phyloP scores from a whole-genome alignment of 2,113 vertebrate species.

The Osmerus mordax region DNA sequence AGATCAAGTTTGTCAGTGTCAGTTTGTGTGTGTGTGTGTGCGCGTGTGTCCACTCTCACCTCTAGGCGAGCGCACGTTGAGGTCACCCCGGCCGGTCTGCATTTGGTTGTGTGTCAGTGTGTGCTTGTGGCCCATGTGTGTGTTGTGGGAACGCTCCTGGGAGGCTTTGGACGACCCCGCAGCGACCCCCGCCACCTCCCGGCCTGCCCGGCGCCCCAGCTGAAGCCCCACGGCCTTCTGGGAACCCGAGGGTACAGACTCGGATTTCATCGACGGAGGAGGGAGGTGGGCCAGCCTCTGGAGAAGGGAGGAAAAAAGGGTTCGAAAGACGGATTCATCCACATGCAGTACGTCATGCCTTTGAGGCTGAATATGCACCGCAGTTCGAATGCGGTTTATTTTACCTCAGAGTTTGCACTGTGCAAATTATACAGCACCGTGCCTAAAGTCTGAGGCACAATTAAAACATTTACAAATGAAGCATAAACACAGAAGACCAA shows the following conservation, averaged over 20 bases:
- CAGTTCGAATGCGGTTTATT: too few relatives aligned
- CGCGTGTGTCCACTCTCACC: slow-evolving; percentile 42
- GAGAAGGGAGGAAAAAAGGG: not conserved
- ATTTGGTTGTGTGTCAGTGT: not conserved
- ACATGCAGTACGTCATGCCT: not conserved
- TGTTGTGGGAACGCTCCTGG: slow-evolving; percentile 29
- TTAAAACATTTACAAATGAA: too few relatives aligned
- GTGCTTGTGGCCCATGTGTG: slow-evolving; percentile 7
- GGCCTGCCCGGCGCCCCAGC: slow-evolving; percentile 31
- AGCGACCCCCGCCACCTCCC: slow-evolving; percentile 24
- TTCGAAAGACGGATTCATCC: not conserved
- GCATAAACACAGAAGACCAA: too few relatives aligned
- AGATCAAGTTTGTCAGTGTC: not conserved
- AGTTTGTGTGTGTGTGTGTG: not conserved
- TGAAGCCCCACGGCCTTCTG: slow-evolving; percentile 26
- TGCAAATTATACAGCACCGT: too few relatives aligned
- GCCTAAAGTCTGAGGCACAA: too few relatives aligned
- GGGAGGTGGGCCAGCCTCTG: slow-evolving; percentile 35
- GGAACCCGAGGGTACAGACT: slow-evolving; percentile 30
- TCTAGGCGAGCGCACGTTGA: slow-evolving; percentile 42
- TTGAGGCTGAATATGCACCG: too few relatives aligned
- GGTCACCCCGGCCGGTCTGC: slow-evolving; percentile 26
- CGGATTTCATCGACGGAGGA: slow-evolving; percentile 45
- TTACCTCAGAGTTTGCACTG: too few relatives aligned
- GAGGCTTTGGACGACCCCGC: slow-evolving; percentile 15